Percentiles rank a stretch among this genome's conserved stretches.
Conservation (phyloP, 2,797 vertebrate species). For the Macroramphosus scolopax region DNA sequence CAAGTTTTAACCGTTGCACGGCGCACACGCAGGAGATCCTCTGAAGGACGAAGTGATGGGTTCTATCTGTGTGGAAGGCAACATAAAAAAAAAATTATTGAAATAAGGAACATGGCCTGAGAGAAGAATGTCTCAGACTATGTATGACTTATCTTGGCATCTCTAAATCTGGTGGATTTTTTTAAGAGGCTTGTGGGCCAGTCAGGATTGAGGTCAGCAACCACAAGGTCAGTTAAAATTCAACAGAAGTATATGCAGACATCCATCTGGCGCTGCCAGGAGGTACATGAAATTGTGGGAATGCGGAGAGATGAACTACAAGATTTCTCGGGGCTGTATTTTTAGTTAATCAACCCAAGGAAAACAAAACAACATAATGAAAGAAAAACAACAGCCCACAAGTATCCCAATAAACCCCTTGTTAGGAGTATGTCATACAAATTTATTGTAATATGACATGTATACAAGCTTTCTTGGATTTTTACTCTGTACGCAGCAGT, state of each 20-base stretch:
- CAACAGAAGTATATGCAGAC: slow-evolving; percentile 58
- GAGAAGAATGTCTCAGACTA: slow-evolving; percentile 51
- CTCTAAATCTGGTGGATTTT: slow-evolving; percentile 60
- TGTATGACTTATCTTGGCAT: slow-evolving; percentile 53
- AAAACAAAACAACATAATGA: slow-evolving; percentile 21
- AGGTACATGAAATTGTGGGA: slow-evolving; percentile 53
- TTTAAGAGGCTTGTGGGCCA: slow-evolving; percentile 59
- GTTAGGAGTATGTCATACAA: slow-evolving; percentile 41
- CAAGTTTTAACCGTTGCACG: slow-evolving; percentile 10
- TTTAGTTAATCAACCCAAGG: slow-evolving; percentile 22
- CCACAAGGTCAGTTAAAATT: slow-evolving; percentile 65
- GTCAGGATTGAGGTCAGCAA: slow-evolving; percentile 69
- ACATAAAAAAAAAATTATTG: slow-evolving; percentile 13
- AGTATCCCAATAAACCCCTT: slow-evolving; percentile 33
- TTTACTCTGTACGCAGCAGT: slow-evolving; percentile 40
- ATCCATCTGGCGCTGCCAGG: slow-evolving; percentile 52
- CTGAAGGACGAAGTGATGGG: not conserved
- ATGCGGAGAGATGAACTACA: slow-evolving; percentile 31
- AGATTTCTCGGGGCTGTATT: slow-evolving; percentile 12
- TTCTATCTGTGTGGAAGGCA: slow-evolving; percentile 1
- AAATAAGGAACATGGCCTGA: slow-evolving; percentile 27
- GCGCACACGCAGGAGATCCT: not conserved
- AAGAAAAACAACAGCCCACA: slow-evolving; percentile 22
- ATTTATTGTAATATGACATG: slow-evolving; percentile 58
- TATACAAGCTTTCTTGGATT: slow-evolving; percentile 29